A percentile compares a stretch with the other conserved stretches of the same genome.
Conservation (phyloP, 2,113 vertebrate genomes). For the Cyrtonyx montezumae region DNA sequence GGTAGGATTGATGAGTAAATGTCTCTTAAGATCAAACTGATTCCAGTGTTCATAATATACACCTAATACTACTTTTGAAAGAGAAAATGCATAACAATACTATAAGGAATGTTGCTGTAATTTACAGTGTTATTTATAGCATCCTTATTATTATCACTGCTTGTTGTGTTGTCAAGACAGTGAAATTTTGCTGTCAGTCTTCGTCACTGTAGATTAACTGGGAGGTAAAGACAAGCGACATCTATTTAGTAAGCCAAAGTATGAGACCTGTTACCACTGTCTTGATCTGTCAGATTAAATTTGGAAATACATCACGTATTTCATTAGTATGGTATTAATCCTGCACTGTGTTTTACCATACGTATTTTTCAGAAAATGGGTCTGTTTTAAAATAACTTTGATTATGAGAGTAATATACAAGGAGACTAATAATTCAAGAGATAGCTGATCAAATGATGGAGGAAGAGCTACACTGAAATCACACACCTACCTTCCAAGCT, state of each 20-base stretch:
- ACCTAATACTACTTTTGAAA: fast-evolving
- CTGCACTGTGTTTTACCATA: background rate
- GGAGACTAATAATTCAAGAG: background rate
- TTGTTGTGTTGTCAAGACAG: background rate
- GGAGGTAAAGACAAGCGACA: background rate
- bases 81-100: background rate
- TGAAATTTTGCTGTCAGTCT: background rate
- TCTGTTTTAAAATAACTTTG: background rate
- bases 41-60: background rate
- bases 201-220: background rate
- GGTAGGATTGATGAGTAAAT: conserved; percentile 80
- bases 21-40: background rate
- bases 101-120: background rate
- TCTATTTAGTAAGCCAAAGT: background rate
- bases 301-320: background rate
- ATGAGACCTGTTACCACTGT: background rate
- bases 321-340: background rate
- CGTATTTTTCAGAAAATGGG: background rate
- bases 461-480: background rate
- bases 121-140: background rate
- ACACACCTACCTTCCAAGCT: background rate
- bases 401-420: background rate
- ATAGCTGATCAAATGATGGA: background rate
- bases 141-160: background rate
- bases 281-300: background rate